Conservation (phyloP, 2,797 vertebrate genomes). For the Corythornis leucogaster region DNA sequence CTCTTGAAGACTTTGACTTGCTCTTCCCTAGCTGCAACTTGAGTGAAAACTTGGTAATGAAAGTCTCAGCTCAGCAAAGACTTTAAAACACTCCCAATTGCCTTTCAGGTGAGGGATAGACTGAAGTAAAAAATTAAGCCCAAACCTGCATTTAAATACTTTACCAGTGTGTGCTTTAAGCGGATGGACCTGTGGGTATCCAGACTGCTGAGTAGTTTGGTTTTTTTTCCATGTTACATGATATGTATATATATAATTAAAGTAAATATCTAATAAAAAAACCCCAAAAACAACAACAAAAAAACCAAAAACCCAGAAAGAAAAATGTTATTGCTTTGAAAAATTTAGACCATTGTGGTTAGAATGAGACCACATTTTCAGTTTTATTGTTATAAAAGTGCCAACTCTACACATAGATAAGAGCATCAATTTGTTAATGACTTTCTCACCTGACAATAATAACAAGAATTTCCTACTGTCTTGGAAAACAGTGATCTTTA, state of each 20-base stretch:
- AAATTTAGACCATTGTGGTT: background rate
- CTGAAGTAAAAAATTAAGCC: background rate
- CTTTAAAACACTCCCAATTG: background rate
- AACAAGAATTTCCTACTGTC: background rate
- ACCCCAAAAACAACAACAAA: background rate
- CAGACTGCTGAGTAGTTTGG: background rate
- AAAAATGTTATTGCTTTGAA: background rate
- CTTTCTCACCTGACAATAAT: background rate
- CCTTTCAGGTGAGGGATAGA: background rate
- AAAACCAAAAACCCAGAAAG: background rate
- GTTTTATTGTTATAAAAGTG: background rate
- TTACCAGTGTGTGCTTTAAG: background rate
- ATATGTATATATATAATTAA: background rate
- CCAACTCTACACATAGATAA: background rate
- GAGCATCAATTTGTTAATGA: background rate
- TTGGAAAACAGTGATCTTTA: background rate
- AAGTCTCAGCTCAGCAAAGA: background rate
- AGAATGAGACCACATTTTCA: background rate
- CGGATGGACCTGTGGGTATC: background rate
- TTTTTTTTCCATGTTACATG: accelerated
- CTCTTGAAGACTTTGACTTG: background rate
- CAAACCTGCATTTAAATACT: background rate
- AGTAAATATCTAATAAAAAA: background rate
- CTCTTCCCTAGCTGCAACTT: background rate
- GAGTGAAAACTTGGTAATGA: background rate